A percentile compares a stretch with the other conserved stretches of the same genome.
Evolutionary conservation across 1,140 invertebrate genomes (phyloP).

Genomic region (Holcopasites calliopsidis): DNA sequence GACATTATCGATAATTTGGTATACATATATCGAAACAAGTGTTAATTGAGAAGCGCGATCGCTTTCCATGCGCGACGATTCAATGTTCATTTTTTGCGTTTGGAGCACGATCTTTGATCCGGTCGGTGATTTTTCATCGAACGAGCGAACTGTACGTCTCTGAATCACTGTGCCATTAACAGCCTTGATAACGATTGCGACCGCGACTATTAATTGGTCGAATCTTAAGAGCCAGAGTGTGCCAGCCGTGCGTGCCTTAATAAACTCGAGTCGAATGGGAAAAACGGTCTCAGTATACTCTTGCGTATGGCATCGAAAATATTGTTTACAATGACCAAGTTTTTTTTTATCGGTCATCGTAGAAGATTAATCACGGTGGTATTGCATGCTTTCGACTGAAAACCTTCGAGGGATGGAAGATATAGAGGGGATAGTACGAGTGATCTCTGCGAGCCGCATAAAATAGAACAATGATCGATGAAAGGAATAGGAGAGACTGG

Average conservation of each 20-base stretch:
- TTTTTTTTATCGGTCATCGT: too few species aligned
- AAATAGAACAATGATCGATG: slow-evolving; percentile 20
- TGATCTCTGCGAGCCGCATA: neutral
- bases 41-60: too few species aligned
- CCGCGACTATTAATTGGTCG: slow-evolving; percentile 5
- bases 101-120: slow-evolving; percentile 2
- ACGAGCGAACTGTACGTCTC: neutral
- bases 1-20: too few species aligned
- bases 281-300: too few species aligned
- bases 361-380: neutral
- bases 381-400: neutral
- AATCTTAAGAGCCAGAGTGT: neutral
- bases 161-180: slow-evolving; percentile 29
- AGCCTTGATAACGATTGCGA: slow-evolving; percentile 36
- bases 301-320: too few species aligned
- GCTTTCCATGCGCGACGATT: neutral
- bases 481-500: neutral
- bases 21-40: too few species aligned
- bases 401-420: neutral
- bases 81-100: neutral
- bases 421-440: neutral
- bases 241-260: neutral
- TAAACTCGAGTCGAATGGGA: neutral
- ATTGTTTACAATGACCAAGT: too few species aligned
- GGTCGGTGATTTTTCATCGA: slow-evolving; percentile 11